Conservation (phyloP, 2,797 vertebrate species). For the Galago senegalensis region DNA sequence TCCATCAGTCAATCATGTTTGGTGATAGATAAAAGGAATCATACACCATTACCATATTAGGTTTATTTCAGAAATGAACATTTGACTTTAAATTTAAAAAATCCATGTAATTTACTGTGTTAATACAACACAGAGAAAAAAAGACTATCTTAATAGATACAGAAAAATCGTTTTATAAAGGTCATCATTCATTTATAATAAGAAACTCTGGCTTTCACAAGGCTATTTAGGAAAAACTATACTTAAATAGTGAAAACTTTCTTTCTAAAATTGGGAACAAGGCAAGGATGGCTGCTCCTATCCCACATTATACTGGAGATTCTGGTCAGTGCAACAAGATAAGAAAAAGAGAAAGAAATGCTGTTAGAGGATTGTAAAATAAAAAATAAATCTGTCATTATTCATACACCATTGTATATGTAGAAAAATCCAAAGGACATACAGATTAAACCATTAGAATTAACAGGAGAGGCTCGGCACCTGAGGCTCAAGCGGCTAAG, state of each 20-base stretch:
- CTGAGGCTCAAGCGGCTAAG: too few relatives aligned
- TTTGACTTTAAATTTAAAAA: not conserved
- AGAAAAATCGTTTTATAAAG: too few relatives aligned
- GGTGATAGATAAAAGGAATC: not conserved
- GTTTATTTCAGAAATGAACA: not conserved
- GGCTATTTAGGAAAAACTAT: too few relatives aligned
- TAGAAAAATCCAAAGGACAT: not conserved
- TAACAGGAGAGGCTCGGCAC: not conserved
- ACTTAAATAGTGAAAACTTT: too few relatives aligned
- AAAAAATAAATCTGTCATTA: constrained; percentile 12
- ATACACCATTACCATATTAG: not conserved
- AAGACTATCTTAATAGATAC: too few relatives aligned
- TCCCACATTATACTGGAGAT: not conserved
- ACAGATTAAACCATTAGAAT: not conserved
- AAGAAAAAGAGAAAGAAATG: not conserved
- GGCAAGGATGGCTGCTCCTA: not conserved
- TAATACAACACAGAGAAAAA: too few relatives aligned
- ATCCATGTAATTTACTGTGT: too few relatives aligned
- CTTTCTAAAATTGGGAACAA: too few relatives aligned
- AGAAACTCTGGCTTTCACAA: too few relatives aligned
- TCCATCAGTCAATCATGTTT: not conserved
- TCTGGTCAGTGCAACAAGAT: not conserved
- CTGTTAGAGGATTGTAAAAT: not conserved
- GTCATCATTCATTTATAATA: too few relatives aligned
- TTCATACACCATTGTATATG: not conserved